Conservation (phyloP, 2,113 vertebrate species). For the Myotis lucifugus region DNA sequence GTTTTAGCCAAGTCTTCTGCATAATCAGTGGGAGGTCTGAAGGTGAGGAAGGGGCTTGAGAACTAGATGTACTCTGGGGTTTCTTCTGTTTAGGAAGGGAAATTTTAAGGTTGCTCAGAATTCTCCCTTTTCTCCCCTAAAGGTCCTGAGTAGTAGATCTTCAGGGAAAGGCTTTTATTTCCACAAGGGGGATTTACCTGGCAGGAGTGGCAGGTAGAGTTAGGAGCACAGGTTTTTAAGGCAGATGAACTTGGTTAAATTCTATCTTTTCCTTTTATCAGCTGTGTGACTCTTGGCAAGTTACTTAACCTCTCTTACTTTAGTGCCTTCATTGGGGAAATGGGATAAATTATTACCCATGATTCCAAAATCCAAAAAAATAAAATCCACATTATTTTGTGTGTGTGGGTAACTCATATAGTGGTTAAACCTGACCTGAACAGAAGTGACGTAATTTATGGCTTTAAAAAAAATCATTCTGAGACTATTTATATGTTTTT, state of each 20-base stretch:
- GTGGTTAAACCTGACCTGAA: constrained; percentile 1
- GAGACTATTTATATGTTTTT: neutral
- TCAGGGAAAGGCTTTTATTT: neutral
- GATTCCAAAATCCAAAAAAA: neutral
- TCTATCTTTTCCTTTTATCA: neutral
- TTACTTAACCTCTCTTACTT: constrained; percentile 5
- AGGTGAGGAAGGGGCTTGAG: neutral
- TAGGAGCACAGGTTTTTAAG: neutral
- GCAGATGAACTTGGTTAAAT: neutral
- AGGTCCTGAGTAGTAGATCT: neutral
- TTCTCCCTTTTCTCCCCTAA: neutral
- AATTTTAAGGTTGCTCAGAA: constrained; percentile 5
- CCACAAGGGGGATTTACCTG: neutral
- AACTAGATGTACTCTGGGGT: neutral
- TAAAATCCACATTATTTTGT: neutral
- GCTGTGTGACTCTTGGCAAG: neutral
- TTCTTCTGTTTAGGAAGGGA: constrained; percentile 11
- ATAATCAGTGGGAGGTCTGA: constrained; percentile 3
- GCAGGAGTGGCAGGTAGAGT: neutral
- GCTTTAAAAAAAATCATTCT: neutral
- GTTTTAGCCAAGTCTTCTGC: neutral
- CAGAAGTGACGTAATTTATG: neutral
- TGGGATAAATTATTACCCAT: neutral
- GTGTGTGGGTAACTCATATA: neutral
- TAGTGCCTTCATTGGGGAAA: neutral